Percentiles rank a stretch among this genome's conserved stretches.
Evolutionary conservation across 2,797 vertebrate genomes (phyloP).

Genomic region (Scolopax bukidnonensis): DNA sequence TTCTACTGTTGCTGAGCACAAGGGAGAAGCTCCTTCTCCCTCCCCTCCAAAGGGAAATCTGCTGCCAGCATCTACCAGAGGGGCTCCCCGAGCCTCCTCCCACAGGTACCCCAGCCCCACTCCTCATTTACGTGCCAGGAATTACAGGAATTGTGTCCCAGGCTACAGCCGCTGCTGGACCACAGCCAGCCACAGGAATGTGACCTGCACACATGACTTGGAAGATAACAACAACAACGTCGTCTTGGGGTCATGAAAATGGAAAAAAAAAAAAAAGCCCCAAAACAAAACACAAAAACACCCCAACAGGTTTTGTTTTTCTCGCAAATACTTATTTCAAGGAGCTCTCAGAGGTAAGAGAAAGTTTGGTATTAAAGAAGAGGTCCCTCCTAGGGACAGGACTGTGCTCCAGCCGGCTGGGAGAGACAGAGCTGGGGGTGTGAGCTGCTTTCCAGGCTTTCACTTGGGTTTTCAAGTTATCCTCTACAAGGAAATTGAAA

Average conservation of each 20-base stretch:
- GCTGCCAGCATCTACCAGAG: neutral
- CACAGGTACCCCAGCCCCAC: neutral
- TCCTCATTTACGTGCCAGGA: neutral
- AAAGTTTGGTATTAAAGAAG: neutral
- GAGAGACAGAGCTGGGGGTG: accelerated
- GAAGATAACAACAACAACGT: neutral
- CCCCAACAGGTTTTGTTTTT: neutral
- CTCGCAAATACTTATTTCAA: neutral
- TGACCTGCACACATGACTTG: neutral
- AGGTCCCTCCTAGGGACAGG: neutral
- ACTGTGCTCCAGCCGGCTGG: neutral
- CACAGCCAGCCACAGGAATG: neutral
- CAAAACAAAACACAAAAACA: too few relatives aligned
- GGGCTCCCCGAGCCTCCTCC: neutral
- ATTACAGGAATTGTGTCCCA: neutral
- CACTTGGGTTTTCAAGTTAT: neutral
- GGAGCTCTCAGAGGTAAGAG: neutral
- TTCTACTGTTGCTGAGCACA: neutral
- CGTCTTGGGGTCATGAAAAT: neutral
- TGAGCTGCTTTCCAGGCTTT: neutral
- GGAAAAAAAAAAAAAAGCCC: neutral
- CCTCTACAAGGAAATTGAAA: slow-evolving; percentile 28
- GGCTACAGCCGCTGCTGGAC: neutral
- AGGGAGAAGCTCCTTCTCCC: accelerated
- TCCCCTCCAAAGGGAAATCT: neutral